Evolutionary conservation across 2,888 invertebrate species (phyloP).

Genomic region (Cremastinae sp.): DNA sequence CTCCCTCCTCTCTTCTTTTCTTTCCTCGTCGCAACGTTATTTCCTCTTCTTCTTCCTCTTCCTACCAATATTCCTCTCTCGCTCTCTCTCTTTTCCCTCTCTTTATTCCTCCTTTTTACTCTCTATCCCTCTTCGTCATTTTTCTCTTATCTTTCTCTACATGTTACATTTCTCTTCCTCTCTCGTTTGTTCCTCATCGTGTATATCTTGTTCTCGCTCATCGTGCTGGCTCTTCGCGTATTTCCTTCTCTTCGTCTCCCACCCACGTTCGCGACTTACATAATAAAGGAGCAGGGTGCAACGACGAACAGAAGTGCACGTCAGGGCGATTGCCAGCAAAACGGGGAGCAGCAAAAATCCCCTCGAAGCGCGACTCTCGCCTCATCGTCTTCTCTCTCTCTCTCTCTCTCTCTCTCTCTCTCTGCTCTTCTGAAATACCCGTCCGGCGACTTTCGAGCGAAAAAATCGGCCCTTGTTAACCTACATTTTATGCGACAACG

Average conservation of each 20-base stretch:
- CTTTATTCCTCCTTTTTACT: slow-evolving; percentile 31
- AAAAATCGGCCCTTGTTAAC: slow-evolving; percentile 65
- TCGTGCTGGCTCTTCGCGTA: no score
- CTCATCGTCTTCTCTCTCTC: no score
- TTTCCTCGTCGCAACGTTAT: slow-evolving; percentile 62
- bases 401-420: not conserved
- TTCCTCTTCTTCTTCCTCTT: slow-evolving; percentile 66
- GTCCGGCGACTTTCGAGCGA: no score
- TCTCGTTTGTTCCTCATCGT: no score
- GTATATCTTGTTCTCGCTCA: no score
- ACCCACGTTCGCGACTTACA: slow-evolving; percentile 41
- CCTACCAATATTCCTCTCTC: slow-evolving; percentile 32
- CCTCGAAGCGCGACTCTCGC: no score
- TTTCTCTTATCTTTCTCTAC: no score
- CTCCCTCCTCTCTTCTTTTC: slow-evolving; percentile 30
- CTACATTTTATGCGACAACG: slow-evolving; percentile 73
- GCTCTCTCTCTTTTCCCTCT: slow-evolving; percentile 28
- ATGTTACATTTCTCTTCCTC: slow-evolving; percentile 30
- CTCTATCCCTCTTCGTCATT: slow-evolving; percentile 35
- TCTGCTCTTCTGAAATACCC: no score
- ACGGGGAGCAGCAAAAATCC: not conserved
- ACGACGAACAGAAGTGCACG: slow-evolving; percentile 50
- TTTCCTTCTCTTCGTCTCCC: slow-evolving; percentile 9
- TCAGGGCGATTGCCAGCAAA: slow-evolving; percentile 41
- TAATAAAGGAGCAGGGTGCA: slow-evolving; percentile 57